Evolutionary conservation across 2,113 vertebrate genomes (phyloP), one percentile per base, ranked within the genome.

Genomic region (Salminus brasiliensis): DNA sequence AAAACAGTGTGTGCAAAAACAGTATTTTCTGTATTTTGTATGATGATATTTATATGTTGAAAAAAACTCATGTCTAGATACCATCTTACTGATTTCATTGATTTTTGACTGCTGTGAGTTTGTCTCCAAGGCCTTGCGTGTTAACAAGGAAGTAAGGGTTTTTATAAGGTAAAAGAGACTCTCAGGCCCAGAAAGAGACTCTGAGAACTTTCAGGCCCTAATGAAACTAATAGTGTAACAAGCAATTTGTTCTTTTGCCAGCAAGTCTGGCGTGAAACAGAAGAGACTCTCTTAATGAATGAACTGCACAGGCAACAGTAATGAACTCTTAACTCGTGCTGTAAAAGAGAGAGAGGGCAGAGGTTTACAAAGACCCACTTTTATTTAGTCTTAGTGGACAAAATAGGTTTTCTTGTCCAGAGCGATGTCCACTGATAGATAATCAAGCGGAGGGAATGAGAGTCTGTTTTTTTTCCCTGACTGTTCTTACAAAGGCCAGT

Each of bases 331-430:
- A 89, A 90, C 89, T 86, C 82, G 73, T 21, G 66, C 53, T 84
- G 82, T 74, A 83, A 89, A 87, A n/a, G n/a, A 76, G 76, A 82
- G 78, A 89, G 84, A 88, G 80, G 32, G 60, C 39, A 82, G 72
- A 83, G 79, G 72, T 84, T 89, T 84, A 86, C 89, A 91, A 92
- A 91, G 88, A 85, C 85, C 83, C 85, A 81, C 84, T 88, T 89
- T 85, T 86, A 88, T 87, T 52, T 85, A 87, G 80, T 84, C 43
- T 80, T 77, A 75, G 53, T 78, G 82, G 74, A 70, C 65, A 45
- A 53, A 76, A 69, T 29, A 16, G 30, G 63, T 69, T 69, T 69
- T 70, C n/a, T 52, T 74, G 67, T n/a, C 49, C 55, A 36, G 15
- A 79, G 32, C 41, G 30, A 36, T 59, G 36, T 39, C 32, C 16